Evolutionary conservation across 2,113 vertebrate genomes (phyloP), one percentile per base, ranked within the genome.

Genomic region (Triplophysa dalaica): DNA sequence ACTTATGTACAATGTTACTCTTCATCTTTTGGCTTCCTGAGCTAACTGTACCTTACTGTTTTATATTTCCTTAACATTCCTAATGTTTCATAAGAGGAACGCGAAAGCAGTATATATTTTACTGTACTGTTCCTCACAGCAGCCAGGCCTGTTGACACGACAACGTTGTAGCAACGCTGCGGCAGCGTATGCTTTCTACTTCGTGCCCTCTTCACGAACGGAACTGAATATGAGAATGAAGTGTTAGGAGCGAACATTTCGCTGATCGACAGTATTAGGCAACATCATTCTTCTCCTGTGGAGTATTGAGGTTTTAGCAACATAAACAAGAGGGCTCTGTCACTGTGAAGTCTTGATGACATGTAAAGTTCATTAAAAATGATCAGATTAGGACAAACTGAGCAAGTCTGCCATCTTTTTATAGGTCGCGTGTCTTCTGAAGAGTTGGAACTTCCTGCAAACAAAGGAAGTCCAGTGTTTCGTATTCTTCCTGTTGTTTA

Each of bases 141-240:
- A 81, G 85, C 84, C 66, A 29, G 79, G 67, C 22, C 63, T 77
- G 86, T 85, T 52, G 41, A 24, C 75, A 81, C 76, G 84, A 87
- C 89, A 87, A 86, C 78, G 87, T 87, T 86, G 86, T 86, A 88
- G 88, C 81, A 81, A 83, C 48, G 2, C 81, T 85, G 86, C 87
- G 83, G 81, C 87, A 80, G 79, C 81, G 82, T 85, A 81, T 82
- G 29, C 82, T 65, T 77, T 86, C 22, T 75, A 80, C 73, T 82
- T 86, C n/a, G 45, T 70, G 41, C 60, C 83, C 86, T 89, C 81
- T 65, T 78, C 24, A 85, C 70, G 65, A 83, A 85, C 82, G 69
- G 75, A 89, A 91, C 90, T 92, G 91, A 93, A 92, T 93, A 90
- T 90, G 91, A 83, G 89, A 88, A 92, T 94, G 91, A 94, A 92